Evolutionary conservation across 2,888 invertebrate genomes (phyloP).

Genomic region (Hoplodrina blanda): DNA sequence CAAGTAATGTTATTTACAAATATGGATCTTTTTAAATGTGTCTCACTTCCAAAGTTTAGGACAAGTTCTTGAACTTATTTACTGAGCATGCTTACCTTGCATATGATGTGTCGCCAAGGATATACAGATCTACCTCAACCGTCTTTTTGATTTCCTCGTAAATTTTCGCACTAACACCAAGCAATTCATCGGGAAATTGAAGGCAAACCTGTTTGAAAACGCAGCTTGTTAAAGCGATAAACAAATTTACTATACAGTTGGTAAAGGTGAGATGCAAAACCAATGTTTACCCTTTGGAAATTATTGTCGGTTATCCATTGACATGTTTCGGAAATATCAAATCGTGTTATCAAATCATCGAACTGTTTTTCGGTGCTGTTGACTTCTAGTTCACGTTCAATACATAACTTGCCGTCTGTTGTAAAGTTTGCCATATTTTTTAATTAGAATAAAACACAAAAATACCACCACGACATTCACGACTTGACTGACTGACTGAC

Average conservation of each 20-base stretch:
- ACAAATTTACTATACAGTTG: conserved; percentile 1
- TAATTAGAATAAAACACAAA: neutral
- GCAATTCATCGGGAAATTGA: conserved; percentile 96
- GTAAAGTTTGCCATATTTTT: conserved; percentile 87
- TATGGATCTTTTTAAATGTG: no score
- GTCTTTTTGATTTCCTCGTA: conserved; percentile 89
- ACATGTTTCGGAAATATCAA: conserved; percentile 91
- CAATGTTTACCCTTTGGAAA: conserved; percentile 91
- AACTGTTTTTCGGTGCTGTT: conserved; percentile 59
- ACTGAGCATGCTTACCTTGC: conserved; percentile 91
- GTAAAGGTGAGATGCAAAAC: conserved; percentile 5
- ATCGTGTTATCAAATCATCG: conserved; percentile 84
- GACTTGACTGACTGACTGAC: no score
- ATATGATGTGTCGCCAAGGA: conserved; percentile 97
- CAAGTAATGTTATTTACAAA: no score
- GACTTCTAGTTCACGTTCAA: conserved; percentile 85
- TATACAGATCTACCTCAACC: conserved; percentile 91
- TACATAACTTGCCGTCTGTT: conserved; percentile 88
- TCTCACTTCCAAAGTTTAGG: neutral
- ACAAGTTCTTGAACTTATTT: neutral
- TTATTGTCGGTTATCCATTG: conserved; percentile 93
- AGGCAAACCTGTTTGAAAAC: conserved; percentile 93
- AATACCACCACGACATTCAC: conserved; percentile 3
- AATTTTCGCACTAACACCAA: conserved; percentile 93
- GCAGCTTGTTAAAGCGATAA: neutral